Evolutionary conservation across 2,888 invertebrate species (phyloP).

Genomic region (Apodemia mormo): DNA sequence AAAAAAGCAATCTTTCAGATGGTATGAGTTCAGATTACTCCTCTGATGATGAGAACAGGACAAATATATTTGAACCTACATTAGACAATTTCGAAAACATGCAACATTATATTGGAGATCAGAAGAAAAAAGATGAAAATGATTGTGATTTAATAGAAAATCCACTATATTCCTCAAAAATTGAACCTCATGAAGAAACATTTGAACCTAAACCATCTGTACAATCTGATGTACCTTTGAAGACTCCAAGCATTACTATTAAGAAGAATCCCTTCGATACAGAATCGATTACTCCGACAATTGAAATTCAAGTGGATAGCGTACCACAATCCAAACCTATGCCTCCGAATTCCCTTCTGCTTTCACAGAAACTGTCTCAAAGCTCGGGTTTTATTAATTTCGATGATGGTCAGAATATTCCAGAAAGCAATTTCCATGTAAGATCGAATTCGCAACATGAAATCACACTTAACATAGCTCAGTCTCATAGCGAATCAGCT

Average conservation of each 20-base stretch:
- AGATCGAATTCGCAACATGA: constrained; percentile 85
- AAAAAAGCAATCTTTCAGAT: constrained; percentile 85
- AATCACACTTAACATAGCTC: constrained; percentile 86
- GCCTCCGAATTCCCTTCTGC: constrained; percentile 79
- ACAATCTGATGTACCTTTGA: constrained; percentile 50
- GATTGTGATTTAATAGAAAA: constrained; percentile 73
- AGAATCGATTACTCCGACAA: constrained; percentile 76
- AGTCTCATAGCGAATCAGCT: constrained; percentile 91
- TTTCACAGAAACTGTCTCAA: constrained; percentile 85
- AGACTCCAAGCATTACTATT: constrained; percentile 59
- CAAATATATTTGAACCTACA: constrained; percentile 74
- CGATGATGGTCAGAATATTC: constrained; percentile 45
- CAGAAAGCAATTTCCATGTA: constrained; percentile 53
- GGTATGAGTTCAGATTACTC: constrained; percentile 81
- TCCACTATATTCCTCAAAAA: constrained; percentile 74
- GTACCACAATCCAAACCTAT: constrained; percentile 58
- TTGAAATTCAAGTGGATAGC: constrained; percentile 80
- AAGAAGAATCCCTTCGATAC: constrained; percentile 69
- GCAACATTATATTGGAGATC: constrained; percentile 70
- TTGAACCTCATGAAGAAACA: constrained; percentile 75
- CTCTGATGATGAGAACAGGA: constrained; percentile 77
- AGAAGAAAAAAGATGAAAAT: constrained; percentile 55
- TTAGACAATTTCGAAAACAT: constrained; percentile 75
- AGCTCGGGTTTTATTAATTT: constrained; percentile 85
- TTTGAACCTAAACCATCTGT: constrained; percentile 82